A percentile compares a stretch with the other conserved stretches of the same genome.
These are phyloP conservation scores for Meandrina meandrites DNA, from an alignment of 92 coral and sea anemone genomes.

Conservation along the genomic window DNA sequence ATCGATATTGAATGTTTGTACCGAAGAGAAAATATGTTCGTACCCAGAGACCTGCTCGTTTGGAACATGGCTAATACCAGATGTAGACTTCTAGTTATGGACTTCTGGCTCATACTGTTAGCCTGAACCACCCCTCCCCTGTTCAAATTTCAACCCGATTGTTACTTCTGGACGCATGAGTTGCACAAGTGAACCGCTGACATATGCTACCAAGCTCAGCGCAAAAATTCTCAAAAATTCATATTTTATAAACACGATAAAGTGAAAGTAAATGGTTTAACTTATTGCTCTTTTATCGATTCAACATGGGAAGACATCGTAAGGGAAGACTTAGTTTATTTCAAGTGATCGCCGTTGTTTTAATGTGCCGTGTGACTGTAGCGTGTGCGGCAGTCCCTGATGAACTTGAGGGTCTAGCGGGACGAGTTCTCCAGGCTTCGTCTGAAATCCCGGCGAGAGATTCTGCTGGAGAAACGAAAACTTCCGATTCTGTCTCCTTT, in stretches of 20 bases:
- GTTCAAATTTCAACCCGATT: background rate
- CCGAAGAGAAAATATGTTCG: no score
- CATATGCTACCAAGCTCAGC: background rate
- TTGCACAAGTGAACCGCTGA: slow-evolving; percentile 15
- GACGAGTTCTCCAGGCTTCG: slow-evolving; percentile 67
- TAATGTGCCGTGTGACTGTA: slow-evolving; percentile 67
- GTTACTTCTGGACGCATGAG: background rate
- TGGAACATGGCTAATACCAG: no score
- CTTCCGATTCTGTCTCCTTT: slow-evolving; percentile 66
- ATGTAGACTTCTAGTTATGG: no score
- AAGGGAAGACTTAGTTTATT: slow-evolving; percentile 57
- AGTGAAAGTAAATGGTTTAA: slow-evolving; percentile 13
- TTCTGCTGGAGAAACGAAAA: slow-evolving; percentile 20
- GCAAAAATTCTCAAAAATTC: background rate
- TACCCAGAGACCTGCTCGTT: no score
- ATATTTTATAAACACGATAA: background rate
- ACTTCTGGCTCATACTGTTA: no score
- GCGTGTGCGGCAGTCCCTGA: slow-evolving; percentile 83
- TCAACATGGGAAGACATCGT: slow-evolving; percentile 59
- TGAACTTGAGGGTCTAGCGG: slow-evolving; percentile 77
- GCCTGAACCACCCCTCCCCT: no score
- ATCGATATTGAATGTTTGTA: no score
- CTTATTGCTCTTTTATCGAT: background rate
- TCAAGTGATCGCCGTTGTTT: slow-evolving; percentile 57
- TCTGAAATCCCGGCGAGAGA: slow-evolving; percentile 26